Evolutionary conservation across 2,888 invertebrate genomes (phyloP), one percentile per base, ranked within the genome.

Genomic region (Erpobdella octoculata): DNA sequence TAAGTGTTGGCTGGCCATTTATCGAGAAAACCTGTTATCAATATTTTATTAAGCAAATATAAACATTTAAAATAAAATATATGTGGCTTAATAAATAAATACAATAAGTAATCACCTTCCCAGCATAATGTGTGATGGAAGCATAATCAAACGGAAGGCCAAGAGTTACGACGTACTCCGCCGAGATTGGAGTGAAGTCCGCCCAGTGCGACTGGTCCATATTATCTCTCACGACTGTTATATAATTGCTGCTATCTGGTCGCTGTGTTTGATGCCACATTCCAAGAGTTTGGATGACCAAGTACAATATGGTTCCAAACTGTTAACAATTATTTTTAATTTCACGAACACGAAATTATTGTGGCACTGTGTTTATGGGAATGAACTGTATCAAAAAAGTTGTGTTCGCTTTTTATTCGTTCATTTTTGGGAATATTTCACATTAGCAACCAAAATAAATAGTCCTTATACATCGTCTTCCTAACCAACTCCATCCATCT

Each of bases 241-340:
- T 59, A 65, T 75, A 73, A 6, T 53, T 12, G 38, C 67, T 66
- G 15, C 73, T 41, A 62, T 75, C 75, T 15, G 72, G 67, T 31
- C 75, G 46, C 70, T 74, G 72, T 28, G 69, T 74, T 46, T 75
- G 73, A 64, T 75, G 75, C 73, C 73, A 75, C 41, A 72, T 48
- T 9, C 75, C 75, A 2, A 75, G 28, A 1, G 70, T 72, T 62
- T 75, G 75, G 6, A 70, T 70, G 18, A 72, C 67, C 35, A 72
- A 73, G 64, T 75, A 72, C 21, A 68, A 25, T 28, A 73, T 66
- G 21, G 53, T 67, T 0, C 75, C 75, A 21, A 69, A 71, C 74
- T 74, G 46, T 58, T n/a, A 36, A 18, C 21, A 8, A 12, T 8
- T 12, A 12, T 31, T 18, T 64, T 15, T 28, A 9, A 25, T 12